Percentiles rank a stretch among this genome's conserved stretches.
These are phyloP conservation scores for Strix uralensis DNA, from an alignment of 2,113 vertebrate species.

Conservation along the genomic window DNA sequence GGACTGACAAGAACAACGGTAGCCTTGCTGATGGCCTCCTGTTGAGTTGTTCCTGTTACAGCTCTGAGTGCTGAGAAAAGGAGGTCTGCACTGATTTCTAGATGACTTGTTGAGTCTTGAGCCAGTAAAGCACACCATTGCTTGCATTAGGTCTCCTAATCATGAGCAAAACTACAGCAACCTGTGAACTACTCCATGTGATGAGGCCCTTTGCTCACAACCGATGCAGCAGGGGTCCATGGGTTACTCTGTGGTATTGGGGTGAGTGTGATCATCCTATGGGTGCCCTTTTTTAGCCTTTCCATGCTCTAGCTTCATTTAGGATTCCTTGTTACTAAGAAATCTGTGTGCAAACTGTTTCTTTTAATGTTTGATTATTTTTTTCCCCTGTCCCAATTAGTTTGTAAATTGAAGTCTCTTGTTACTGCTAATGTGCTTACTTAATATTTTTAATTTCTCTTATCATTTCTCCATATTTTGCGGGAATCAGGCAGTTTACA, in stretches of 20 bases:
- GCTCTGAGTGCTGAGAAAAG: not conserved
- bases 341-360: not conserved
- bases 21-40: not conserved
- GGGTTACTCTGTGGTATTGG: not conserved
- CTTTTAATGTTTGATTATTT: not conserved
- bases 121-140: not conserved
- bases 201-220: not conserved
- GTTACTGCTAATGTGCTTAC: not conserved
- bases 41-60: not conserved
- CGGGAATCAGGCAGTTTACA: not conserved
- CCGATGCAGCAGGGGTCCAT: accelerated
- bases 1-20: accelerated
- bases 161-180: accelerated
- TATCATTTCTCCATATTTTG: not conserved
- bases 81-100: not conserved
- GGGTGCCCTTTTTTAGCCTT: not conserved
- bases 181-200: accelerated
- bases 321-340: not conserved
- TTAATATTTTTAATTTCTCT: not conserved
- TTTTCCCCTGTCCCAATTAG: not conserved
- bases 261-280: too few relatives aligned
- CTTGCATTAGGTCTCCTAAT: not conserved
- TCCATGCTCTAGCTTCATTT: not conserved
- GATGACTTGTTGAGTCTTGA: not conserved
- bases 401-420: not conserved